Evolutionary conservation across 2,797 vertebrate genomes (phyloP), one percentile per base, ranked within the genome.

Genomic region (Channa striata): DNA sequence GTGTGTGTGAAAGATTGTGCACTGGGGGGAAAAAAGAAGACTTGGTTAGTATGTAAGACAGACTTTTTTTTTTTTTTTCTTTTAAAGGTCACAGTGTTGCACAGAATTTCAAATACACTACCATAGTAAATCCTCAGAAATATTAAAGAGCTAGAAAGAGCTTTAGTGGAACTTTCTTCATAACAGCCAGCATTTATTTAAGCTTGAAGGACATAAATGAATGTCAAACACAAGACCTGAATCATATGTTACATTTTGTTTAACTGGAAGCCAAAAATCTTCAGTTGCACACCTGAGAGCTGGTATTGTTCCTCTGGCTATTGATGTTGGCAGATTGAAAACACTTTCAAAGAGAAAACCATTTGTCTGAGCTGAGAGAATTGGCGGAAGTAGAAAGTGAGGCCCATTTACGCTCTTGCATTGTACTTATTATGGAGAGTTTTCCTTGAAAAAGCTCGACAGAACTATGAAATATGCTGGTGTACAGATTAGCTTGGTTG

Each of bases 1-100:
- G 98, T 92, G 39, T 92, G 39, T 23, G 72, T 74, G 39, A 73
- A 42, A n/a, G 8, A 20, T 9, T 30, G 11, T 40, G 11, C 25
- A 3, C 8, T 25, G 13, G 4, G 21, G 37, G 62, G 51, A 66
- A 43, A 9, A 66, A 39, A 52, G 40, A 20, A 11, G 40, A 23
- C 20, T 34, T 11, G 70, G 36, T 58, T 58, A 11, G 33, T 58
- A 34, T 59, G 19, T 11, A 43, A 54, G 1, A 20, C 33, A 52
- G n/a, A n/a, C n/a, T n/a, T 13, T 19, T 51, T 36, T 3, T 42
- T 49, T 12, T 50, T 25, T 10, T 21, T 16, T n/a, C 8, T 48
- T 46, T 8, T 37, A 23, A 43, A 47, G 47, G 23, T 68, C 47
- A 54, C 11, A 61, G 14, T 21, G 19, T 46, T 9, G 19, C n/a